A percentile compares a stretch with the other conserved stretches of the same genome.
phyloP scores from a whole-genome alignment of 2,888 invertebrate species.

The Galeruca laticollis region DNA sequence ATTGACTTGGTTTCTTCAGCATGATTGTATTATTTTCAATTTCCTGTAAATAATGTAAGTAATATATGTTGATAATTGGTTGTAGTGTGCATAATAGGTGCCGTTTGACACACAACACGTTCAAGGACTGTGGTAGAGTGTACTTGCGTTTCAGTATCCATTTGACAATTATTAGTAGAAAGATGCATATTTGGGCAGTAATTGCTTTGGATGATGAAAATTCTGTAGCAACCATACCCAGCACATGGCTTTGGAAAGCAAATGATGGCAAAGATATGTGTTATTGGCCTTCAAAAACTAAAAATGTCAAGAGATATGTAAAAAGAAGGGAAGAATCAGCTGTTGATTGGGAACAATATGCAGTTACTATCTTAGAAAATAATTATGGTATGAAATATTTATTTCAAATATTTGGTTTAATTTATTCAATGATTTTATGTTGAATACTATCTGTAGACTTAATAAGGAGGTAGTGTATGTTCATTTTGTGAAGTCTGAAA shows the following conservation, averaged over 20 bases:
- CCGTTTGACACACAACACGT: constrained; percentile 21
- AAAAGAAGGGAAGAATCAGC: constrained; percentile 33
- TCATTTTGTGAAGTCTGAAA: constrained; percentile 31
- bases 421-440: constrained; percentile 26
- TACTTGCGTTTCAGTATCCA: too few species aligned
- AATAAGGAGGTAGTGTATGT: constrained; percentile 28
- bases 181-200: constrained; percentile 37
- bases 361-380: constrained; percentile 36
- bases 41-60: constrained; percentile 27
- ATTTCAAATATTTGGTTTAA: constrained; percentile 27
- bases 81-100: constrained; percentile 28
- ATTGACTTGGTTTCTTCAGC: constrained; percentile 21
- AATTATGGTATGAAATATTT: constrained; percentile 31
- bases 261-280: constrained; percentile 33
- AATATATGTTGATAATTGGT: constrained; percentile 18
- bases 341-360: constrained; percentile 34
- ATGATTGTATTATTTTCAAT: too few species aligned
- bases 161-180: constrained; percentile 28
- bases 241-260: constrained; percentile 33
- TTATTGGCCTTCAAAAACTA: constrained; percentile 37
- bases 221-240: constrained; percentile 35
- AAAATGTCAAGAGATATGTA: constrained; percentile 35
- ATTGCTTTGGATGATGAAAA: constrained; percentile 37
- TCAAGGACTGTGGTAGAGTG: constrained; percentile 29
- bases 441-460: constrained; percentile 23